phyloP scores from a whole-genome alignment of 2,797 vertebrate species.

The Acipenser oxyrinchus region DNA sequence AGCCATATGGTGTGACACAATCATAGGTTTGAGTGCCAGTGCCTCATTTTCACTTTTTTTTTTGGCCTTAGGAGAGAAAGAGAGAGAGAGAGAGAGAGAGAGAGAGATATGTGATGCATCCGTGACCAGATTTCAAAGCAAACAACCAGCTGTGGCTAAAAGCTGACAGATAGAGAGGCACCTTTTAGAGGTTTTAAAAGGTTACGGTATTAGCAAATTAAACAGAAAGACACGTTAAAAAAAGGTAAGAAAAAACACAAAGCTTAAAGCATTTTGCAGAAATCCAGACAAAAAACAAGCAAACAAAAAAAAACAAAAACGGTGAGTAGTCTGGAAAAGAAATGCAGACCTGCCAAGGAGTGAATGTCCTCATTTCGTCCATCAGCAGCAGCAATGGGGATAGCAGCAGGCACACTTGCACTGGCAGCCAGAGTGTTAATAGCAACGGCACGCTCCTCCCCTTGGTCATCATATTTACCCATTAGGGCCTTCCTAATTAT shows the following conservation, averaged over 20 bases:
- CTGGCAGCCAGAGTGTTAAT: constrained; percentile 69
- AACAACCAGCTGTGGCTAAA: background rate
- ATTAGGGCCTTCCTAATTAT: constrained; percentile 98
- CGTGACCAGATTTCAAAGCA: constrained; percentile 14
- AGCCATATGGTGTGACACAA: no score
- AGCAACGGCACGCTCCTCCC: constrained; percentile 78
- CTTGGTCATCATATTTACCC: constrained; percentile 91
- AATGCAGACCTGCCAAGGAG: constrained; percentile 75
- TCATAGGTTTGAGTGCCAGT: no score
- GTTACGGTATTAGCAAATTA: no score
- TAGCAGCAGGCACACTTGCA: constrained; percentile 60
- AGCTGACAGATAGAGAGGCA: no score
- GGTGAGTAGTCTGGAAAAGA: constrained; percentile 29
- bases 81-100: constrained; percentile 15
- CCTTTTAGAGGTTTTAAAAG: no score
- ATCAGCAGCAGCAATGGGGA: constrained; percentile 67
- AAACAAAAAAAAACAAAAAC: constrained; percentile 36
- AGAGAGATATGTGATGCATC: background rate
- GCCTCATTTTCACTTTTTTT: no score
- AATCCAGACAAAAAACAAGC: constrained; percentile 8
- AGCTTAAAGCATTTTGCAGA: no score
- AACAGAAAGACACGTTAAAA: no score
- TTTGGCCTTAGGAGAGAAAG: background rate
- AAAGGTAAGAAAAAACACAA: constrained; percentile 12
- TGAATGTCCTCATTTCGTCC: constrained; percentile 78